Evolutionary conservation across 2,888 invertebrate genomes (phyloP).

Genomic region (Zeuzera pyrina): DNA sequence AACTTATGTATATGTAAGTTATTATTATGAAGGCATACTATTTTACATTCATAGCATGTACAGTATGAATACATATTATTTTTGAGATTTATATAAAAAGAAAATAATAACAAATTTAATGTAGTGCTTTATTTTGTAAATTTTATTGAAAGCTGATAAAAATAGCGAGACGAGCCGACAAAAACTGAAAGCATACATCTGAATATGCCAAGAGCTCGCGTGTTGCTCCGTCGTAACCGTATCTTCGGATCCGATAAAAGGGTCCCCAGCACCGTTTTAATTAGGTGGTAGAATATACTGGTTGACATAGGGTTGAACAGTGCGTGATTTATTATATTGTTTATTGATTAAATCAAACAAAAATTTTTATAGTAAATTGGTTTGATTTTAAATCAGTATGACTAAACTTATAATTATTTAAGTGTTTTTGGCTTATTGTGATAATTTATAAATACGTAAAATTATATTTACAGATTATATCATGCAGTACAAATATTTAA

Average conservation of each 20-base stretch:
- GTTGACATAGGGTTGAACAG: constrained; percentile 40
- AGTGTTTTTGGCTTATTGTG: too few species aligned
- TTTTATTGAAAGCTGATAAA: background rate
- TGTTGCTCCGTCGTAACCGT: constrained; percentile 57
- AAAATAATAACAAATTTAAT: too few species aligned
- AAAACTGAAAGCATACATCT: constrained; percentile 23
- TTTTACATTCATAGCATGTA: too few species aligned
- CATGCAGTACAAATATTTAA: too few species aligned
- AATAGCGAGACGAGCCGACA: constrained; percentile 21
- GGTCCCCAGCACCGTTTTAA: constrained; percentile 66
- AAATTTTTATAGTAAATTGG: background rate
- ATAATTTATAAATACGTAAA: too few species aligned
- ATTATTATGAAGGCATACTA: too few species aligned
- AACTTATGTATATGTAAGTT: too few species aligned
- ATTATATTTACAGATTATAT: too few species aligned
- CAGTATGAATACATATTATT: too few species aligned
- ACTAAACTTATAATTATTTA: too few species aligned
- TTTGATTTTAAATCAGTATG: too few species aligned
- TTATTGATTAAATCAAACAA: background rate
- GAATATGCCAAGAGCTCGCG: constrained; percentile 35
- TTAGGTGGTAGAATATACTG: constrained; percentile 60
- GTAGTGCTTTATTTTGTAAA: constrained; percentile 8
- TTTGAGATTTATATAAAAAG: too few species aligned
- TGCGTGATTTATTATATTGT: background rate
- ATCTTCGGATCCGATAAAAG: constrained; percentile 61